phyloP scores from a whole-genome alignment of 2,113 vertebrate genomes.

The Dromiciops gliroides region DNA sequence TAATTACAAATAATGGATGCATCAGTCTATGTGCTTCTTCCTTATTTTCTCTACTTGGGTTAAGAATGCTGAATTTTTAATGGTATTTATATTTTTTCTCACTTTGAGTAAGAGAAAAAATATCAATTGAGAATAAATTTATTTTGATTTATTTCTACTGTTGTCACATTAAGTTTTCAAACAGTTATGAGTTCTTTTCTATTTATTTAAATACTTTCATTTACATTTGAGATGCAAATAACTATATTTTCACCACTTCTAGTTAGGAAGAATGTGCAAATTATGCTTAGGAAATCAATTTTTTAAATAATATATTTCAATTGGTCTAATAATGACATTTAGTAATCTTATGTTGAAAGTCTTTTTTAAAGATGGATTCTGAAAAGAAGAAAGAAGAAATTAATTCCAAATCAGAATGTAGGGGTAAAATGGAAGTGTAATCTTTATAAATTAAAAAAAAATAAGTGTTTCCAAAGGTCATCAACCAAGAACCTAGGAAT shows the following conservation, averaged over 20 bases:
- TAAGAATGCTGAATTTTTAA: background rate
- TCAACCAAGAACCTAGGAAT: constrained; percentile 25
- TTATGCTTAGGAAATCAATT: background rate
- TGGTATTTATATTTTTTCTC: background rate
- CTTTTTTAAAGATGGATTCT: background rate
- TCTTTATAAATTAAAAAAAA: background rate
- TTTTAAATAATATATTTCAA: background rate
- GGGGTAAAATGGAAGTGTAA: background rate
- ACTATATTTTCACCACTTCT: background rate
- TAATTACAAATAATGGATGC: background rate
- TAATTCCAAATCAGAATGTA: constrained; percentile 13
- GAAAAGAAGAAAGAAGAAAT: background rate
- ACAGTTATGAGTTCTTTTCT: background rate
- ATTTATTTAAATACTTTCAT: constrained; percentile 1
- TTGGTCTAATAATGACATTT: background rate
- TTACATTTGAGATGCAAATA: constrained; percentile 19
- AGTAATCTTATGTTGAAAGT: background rate
- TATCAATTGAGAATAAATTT: constrained; percentile 43
- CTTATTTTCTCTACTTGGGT: constrained; percentile 12
- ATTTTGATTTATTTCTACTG: constrained; percentile 3
- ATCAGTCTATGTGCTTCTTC: background rate
- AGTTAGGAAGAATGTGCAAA: background rate
- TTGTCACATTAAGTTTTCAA: background rate
- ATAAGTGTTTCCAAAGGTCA: background rate
- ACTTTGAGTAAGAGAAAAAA: background rate